Base-by-base conservation (phyloP, 1,140 invertebrate genomes). In the Drosophila serrata region DNA sequence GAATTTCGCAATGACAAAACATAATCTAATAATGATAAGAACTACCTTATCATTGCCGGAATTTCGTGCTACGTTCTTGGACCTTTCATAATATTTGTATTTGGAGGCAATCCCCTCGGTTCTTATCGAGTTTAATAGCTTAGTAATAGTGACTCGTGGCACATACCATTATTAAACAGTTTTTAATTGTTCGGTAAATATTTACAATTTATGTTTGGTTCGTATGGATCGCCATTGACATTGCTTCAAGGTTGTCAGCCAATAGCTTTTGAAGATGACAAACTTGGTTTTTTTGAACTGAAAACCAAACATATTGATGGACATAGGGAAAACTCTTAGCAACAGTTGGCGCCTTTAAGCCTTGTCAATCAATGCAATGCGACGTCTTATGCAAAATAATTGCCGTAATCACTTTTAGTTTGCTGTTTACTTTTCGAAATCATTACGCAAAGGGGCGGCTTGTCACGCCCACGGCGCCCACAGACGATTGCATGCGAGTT, bases 381-480 rank as follows among this genome's bases (percentile, higher is more conserved):
- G 48, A 53, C 56, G 73, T 42, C 55, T 77, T 68, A 60, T 77
- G 74, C 62, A 75, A 59, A 78, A 43, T 59, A 57, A 64, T 59
- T 80, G 76, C 58, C 53, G 67, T 55, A 79, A 79, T 57, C 72
- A 19, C 43, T 75, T 79, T 59, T 78, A 40, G 70, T 70, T 76
- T 17, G 43, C 35, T 76, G 27, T 46, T 68, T 64, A 43, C 42
- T 75, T 75, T 75, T 79, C 58, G 53, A 64, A 58, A 51, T 74
- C 27, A 85, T 86, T 73, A 79, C 81, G 77, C 63, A 65, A 76
- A 76, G 29, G 22, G 27, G 31, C 45, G 31, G 37, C 29, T 19
- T 39, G 76, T 51, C 84, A 88, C 84, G 79, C 82, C 82, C 46
- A 78, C 49, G 74, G 56, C 62, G 73, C 74, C 75, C 48, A 33